Evolutionary conservation across 2,113 vertebrate genomes (phyloP).

Genomic region (Odontesthes bonariensis): DNA sequence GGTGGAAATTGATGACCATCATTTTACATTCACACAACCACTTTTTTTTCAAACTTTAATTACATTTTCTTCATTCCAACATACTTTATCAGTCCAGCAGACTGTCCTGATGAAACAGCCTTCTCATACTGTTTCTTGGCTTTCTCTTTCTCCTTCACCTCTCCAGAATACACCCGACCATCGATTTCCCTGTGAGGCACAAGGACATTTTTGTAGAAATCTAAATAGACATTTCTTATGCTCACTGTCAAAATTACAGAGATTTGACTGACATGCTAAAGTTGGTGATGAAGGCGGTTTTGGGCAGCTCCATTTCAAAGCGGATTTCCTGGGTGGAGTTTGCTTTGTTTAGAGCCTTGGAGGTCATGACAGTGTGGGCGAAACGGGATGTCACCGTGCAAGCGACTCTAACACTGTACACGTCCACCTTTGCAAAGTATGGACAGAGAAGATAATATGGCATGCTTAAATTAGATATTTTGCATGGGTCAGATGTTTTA

Average conservation of each 20-base stretch:
- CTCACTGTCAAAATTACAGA: neutral
- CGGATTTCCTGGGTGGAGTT: constrained; percentile 86
- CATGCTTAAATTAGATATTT: constrained; percentile 32
- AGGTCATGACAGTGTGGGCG: constrained; percentile 90
- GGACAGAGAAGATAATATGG: constrained; percentile 54
- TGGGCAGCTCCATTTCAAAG: constrained; percentile 93
- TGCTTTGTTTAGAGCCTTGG: constrained; percentile 88
- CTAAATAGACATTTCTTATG: neutral
- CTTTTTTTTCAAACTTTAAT: neutral
- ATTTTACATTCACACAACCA: neutral
- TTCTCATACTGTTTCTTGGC: constrained; percentile 91
- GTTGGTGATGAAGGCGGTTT: constrained; percentile 94
- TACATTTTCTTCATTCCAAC: constrained; percentile 24
- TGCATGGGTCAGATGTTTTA: constrained; percentile 80
- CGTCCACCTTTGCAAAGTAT: constrained; percentile 68
- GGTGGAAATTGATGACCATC: neutral
- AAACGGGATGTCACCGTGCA: constrained; percentile 91
- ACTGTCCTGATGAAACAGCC: constrained; percentile 89
- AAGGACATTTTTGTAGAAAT: neutral
- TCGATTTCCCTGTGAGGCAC: constrained; percentile 85
- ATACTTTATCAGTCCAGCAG: constrained; percentile 90
- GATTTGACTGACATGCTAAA: constrained; percentile 90
- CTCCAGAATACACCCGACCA: constrained; percentile 85
- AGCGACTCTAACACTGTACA: constrained; percentile 85
- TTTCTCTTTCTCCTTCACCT: constrained; percentile 91